Base-by-base conservation (phyloP, 2,113 vertebrate genomes). In the Apodemus speciosus region DNA sequence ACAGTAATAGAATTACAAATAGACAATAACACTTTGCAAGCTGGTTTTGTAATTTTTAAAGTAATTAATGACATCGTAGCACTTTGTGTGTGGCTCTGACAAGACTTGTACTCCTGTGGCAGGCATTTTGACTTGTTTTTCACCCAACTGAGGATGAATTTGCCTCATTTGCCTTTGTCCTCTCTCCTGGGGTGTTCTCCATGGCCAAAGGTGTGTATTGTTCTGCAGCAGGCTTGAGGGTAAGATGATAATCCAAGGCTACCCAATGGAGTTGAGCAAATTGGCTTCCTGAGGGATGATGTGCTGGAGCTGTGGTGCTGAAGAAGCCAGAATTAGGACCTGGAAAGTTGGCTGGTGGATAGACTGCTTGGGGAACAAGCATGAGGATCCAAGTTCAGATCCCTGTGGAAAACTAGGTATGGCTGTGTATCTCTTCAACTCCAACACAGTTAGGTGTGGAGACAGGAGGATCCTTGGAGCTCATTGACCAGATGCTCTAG, bases 1-100 rank as follows among this genome's bases (percentile, higher is more conserved):
- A 40, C 80, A 64, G 46, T 81, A 66, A 73, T 62, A 83, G 73
- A 83, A 85, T 95, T 62, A 69, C 79, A 92, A 53, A 76, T 25
- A 85, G 89, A 51, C 32, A 90, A 85, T 93, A 80, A 88, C 38
- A 68, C 46, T 90, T 71, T 56, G 35, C 46, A 49, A 14, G 23
- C n/a, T 76, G 72, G 53, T 27, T 91, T 75, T 62, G 21, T 73
- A 32, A 68, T 90, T 27, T 62, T 92, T 56, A 64, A 73, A 81
- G 69, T 85, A 66, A 76, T 93, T 81, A 80, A 60, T 23, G 38
- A 32, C 69, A 32, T n/a, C 35, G 62, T 38, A 8, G 0, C 13
- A 58, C 21, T 72, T 72, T 81, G 75, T 2, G 1, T 40, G 6
- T 56, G 73, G 51, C 35, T 14, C 20, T 35, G 32, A 46, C 20